Evolutionary conservation across 2,113 vertebrate species (phyloP), one percentile per base, ranked within the genome.

Genomic region (Mormyrus iriodes): DNA sequence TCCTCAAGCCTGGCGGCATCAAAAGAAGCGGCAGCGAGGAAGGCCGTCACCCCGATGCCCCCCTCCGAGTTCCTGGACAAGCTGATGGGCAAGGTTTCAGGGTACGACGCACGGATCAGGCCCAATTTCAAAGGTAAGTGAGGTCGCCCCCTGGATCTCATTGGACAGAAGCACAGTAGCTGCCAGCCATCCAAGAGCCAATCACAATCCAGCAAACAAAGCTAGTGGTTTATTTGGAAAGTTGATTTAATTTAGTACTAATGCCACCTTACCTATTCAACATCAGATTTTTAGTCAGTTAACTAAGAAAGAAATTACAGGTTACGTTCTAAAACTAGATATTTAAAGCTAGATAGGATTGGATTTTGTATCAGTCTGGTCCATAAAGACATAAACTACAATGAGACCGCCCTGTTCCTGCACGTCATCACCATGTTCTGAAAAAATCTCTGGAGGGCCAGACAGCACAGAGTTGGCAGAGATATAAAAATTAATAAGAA

Each of bases 51-150:
- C 65, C 97, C 97, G 8, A 98, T 99, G 97, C 98, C 98, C 73
- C 98, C 98, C 82, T 99, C 98, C 0, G 98, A 99, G 93, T 99
- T 99, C 95, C 93, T 99, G 96, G 98, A 99, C 93, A 99, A 99
- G 90, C 92, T 99, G 91, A 99, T 99, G 98, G 98, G 98, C 52
- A 95, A 98, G 92, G 98, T 98, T 69, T 99, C 98, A 51, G 98
- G 98, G 90, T 99, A 99, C 0, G 98, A 99, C 88, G 98, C 98
- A 94, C 97, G 98, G 94, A 99, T 99, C 94, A 96, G 98, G 92
- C 98, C 98, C 73, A 99, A 99, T 93, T 99, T 99, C 91, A 99
- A 99, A 99, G 98, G 98, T 99, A 97, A 93, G 95, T 24, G 44
- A 91, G 79, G 13, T 87, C 90, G 92, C 93, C 91, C 44, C 92